phyloP scores from a whole-genome alignment of 35 echinoderm and acorn worm species.

The Heliocidaris erythrogramma region DNA sequence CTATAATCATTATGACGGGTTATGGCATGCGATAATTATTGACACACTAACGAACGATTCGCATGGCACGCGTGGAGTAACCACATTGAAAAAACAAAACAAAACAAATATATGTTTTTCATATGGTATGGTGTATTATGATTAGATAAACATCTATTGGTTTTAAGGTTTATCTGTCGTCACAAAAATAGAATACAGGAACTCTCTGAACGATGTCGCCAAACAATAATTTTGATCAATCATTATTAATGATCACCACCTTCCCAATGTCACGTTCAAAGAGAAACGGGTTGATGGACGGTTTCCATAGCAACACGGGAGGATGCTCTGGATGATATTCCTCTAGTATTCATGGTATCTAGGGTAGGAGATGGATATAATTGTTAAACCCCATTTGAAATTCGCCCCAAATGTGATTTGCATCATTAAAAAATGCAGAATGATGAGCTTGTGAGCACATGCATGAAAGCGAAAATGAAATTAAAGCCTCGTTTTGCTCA shows the following conservation, averaged over 20 bases:
- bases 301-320: not conserved
- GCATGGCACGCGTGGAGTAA: not conserved
- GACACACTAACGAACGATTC: not conserved
- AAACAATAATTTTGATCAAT: not conserved
- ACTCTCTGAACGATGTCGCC: not conserved
- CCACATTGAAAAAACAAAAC: not conserved
- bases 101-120: not conserved
- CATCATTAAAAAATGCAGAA: not conserved
- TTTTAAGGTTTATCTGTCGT: too few species aligned
- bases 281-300: not conserved
- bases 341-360: not conserved
- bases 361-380: not conserved
- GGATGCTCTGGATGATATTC: not conserved
- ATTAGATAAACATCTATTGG: too few species aligned
- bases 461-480: constrained; percentile 12
- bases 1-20: not conserved
- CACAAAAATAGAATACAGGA: too few species aligned
- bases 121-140: too few species aligned
- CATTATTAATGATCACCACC: not conserved
- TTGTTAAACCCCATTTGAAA: not conserved
- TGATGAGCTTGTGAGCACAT: not conserved
- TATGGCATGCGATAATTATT: not conserved
- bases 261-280: not conserved
- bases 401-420: not conserved
- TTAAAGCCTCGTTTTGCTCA: not conserved